Conservation (phyloP, 2,888 invertebrate genomes). For the Aleiodes leptofemur region DNA sequence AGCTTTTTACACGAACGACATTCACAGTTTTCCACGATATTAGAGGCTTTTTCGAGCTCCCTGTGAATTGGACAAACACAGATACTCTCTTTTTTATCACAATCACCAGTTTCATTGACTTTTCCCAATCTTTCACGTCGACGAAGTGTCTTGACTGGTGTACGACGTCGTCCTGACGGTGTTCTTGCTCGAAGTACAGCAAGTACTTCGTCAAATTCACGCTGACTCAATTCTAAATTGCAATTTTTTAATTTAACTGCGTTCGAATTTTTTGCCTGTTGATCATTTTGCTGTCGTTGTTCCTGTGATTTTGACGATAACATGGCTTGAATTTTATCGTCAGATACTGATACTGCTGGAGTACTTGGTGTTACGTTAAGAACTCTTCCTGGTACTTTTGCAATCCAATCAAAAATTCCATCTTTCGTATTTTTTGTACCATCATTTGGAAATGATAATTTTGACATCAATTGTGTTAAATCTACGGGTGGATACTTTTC, state of each 20-base stretch:
- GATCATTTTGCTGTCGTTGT: slow-evolving; percentile 40
- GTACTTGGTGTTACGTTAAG: slow-evolving; percentile 65
- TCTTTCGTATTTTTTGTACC: slow-evolving; percentile 61
- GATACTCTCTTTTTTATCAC: slow-evolving; percentile 18
- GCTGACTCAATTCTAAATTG: slow-evolving; percentile 73
- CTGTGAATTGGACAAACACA: slow-evolving; percentile 49
- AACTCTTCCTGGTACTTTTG: slow-evolving; percentile 66
- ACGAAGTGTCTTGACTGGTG: slow-evolving; percentile 57
- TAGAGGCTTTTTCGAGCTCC: slow-evolving; percentile 29
- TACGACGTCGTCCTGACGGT: slow-evolving; percentile 62
- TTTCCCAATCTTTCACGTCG: slow-evolving; percentile 59
- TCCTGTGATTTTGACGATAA: neutral
- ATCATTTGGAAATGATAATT: slow-evolving; percentile 65
- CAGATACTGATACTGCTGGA: slow-evolving; percentile 48
- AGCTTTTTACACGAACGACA: slow-evolving; percentile 48
- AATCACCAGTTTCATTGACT: neutral
- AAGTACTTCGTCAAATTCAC: slow-evolving; percentile 74
- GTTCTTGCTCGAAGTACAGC: slow-evolving; percentile 72
- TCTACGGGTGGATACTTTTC: slow-evolving; percentile 45
- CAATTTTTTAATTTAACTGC: slow-evolving; percentile 69
- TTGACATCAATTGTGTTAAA: slow-evolving; percentile 64
- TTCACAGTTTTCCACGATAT: slow-evolving; percentile 27
- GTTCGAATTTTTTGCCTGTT: slow-evolving; percentile 52
- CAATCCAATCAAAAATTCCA: slow-evolving; percentile 68
- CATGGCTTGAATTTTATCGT: slow-evolving; percentile 45